phyloP scores from a whole-genome alignment of 2,888 invertebrate genomes.

The Dryocosmus kuriphilus region DNA sequence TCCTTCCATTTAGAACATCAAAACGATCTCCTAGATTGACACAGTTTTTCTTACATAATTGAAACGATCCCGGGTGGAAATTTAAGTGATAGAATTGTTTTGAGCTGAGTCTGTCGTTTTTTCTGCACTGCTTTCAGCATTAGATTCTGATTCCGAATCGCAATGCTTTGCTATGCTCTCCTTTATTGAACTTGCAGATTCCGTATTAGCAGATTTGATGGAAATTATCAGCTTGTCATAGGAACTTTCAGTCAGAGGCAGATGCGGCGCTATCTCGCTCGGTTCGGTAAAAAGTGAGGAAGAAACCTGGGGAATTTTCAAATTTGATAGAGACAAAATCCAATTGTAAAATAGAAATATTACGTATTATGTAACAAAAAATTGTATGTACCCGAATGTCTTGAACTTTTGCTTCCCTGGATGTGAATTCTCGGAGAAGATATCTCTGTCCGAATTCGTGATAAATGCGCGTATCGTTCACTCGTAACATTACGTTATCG shows the following conservation, averaged over 20 bases:
- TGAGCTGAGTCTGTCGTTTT: neutral
- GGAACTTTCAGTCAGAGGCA: slow-evolving; percentile 80
- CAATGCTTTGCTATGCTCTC: neutral
- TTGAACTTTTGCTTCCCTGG: slow-evolving; percentile 86
- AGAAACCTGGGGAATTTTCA: slow-evolving; percentile 78
- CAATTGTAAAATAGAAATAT: neutral
- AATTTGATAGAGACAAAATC: slow-evolving; percentile 14
- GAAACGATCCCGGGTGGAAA: neutral
- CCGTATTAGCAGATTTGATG: slow-evolving; percentile 20
- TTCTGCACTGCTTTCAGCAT: neutral
- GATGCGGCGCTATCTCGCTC: slow-evolving; percentile 83
- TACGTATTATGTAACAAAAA: neutral
- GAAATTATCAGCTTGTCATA: slow-evolving; percentile 77
- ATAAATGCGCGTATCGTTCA: slow-evolving; percentile 93
- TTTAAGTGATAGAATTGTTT: slow-evolving; percentile 22
- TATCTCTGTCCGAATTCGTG: slow-evolving; percentile 88
- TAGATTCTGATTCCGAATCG: slow-evolving; percentile 13
- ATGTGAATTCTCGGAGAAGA: slow-evolving; percentile 90
- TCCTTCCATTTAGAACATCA: neutral
- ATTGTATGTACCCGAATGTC: slow-evolving; percentile 81
- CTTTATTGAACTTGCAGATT: neutral
- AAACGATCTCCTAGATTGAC: neutral
- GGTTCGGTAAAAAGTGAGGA: slow-evolving; percentile 83
- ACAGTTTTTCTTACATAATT: neutral
- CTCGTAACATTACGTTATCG: slow-evolving; percentile 92